Conservation (phyloP, 2,888 invertebrate species). For the Pheosia gnoma region DNA sequence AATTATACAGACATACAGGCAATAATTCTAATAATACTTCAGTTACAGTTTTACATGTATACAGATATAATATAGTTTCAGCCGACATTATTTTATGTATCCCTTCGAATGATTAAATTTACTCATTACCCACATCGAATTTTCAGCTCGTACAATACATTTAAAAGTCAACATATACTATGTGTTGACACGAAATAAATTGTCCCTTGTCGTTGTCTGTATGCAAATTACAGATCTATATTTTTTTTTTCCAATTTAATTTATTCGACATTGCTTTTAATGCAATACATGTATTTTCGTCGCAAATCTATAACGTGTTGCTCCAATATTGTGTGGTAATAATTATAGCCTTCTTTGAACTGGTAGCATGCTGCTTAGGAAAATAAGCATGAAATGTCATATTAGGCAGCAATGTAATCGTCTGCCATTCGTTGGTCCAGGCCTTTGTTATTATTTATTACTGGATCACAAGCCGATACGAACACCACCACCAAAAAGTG, state of each 20-base stretch:
- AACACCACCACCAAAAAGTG: too few relatives aligned
- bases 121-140: background rate
- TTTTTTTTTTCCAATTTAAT: background rate
- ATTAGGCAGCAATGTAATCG: too few relatives aligned
- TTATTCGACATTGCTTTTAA: background rate
- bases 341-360: background rate
- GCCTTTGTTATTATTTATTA: too few relatives aligned
- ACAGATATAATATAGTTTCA: too few relatives aligned
- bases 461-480: too few relatives aligned
- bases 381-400: too few relatives aligned
- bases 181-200: constrained; percentile 1
- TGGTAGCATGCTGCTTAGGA: background rate
- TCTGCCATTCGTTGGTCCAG: too few relatives aligned
- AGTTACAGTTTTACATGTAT: too few relatives aligned
- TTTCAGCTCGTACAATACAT: background rate
- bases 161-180: background rate
- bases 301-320: background rate
- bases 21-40: too few relatives aligned
- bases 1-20: too few relatives aligned
- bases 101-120: too few relatives aligned
- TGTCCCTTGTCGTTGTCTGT: background rate
- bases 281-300: background rate
- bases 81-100: too few relatives aligned
- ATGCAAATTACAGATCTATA: constrained; percentile 7
- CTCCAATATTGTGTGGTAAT: background rate